Percentiles rank a stretch among this genome's conserved stretches.
phyloP scores from a whole-genome alignment of 2,888 invertebrate species.

The Megastigmus dorsalis region DNA sequence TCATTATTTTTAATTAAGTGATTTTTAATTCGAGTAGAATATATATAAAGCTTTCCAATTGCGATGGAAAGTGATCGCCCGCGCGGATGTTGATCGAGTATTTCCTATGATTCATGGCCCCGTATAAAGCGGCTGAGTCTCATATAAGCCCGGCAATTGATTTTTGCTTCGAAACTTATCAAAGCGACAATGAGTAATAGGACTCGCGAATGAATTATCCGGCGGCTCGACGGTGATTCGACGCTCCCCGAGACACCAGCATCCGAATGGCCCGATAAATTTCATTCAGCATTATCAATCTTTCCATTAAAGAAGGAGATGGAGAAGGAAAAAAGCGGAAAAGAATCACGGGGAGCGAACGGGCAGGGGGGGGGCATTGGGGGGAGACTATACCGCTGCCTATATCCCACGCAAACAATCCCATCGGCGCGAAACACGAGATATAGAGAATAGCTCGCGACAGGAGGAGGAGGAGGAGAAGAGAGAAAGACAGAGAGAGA shows the following conservation, averaged over 20 bases:
- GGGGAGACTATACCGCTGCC: no score
- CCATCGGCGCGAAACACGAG: background rate
- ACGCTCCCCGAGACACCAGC: slow-evolving; percentile 14
- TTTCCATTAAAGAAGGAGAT: slow-evolving; percentile 24
- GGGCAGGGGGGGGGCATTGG: no score
- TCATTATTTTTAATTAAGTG: no score
- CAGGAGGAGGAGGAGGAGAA: background rate
- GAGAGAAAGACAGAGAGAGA: background rate
- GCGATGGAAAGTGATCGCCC: slow-evolving; percentile 1
- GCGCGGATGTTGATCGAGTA: slow-evolving; percentile 11
- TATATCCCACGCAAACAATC: slow-evolving; percentile 28
- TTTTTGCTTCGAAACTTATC: slow-evolving; percentile 35
- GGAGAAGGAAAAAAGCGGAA: no score
- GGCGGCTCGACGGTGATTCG: slow-evolving; percentile 21
- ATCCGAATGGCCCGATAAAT: slow-evolving; percentile 35
- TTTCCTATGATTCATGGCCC: slow-evolving; percentile 20
- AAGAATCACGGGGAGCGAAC: no score
- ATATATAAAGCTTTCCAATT: no score
- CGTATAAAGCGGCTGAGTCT: background rate
- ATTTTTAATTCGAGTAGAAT: no score
- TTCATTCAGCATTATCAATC: slow-evolving; percentile 42
- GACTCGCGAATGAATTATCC: slow-evolving; percentile 35
- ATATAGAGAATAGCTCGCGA: no score
- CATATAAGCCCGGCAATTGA: slow-evolving; percentile 25
- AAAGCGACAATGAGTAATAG: slow-evolving; percentile 43